Conservation (phyloP, 2,113 vertebrate species). For the Tragelaphus scriptus region DNA sequence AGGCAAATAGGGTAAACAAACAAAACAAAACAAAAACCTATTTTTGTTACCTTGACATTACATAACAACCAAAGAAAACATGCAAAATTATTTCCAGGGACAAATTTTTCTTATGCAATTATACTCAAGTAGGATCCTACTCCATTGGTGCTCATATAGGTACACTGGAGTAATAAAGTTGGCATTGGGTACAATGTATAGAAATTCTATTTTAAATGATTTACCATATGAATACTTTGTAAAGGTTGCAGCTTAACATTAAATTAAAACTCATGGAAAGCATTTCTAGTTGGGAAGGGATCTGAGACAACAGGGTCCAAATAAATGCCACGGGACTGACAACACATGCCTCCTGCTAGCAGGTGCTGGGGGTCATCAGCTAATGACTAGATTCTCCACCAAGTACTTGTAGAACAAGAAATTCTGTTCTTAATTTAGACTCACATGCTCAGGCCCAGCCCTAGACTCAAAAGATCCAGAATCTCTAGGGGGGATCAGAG, state of each 20-base stretch:
- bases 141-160: not conserved
- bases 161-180: not conserved
- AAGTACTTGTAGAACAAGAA: conserved; percentile 53
- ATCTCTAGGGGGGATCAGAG: not conserved
- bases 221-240: conserved; percentile 52
- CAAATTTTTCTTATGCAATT: conserved; percentile 24
- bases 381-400: conserved; percentile 51
- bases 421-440: conserved; percentile 72
- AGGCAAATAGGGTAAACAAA: not conserved
- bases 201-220: conserved; percentile 66
- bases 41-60: conserved; percentile 3
- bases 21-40: not conserved
- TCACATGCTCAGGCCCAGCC: conserved; percentile 47
- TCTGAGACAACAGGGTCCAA: conserved; percentile 66
- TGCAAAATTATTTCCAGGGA: not conserved
- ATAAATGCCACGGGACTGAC: conserved; percentile 30
- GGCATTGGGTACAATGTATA: conserved; percentile 50
- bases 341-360: conserved; percentile 32
- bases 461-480: conserved; percentile 11
- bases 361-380: conserved; percentile 59
- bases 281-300: conserved; percentile 70
- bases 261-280: conserved; percentile 66
- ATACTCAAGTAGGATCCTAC: not conserved
- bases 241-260: conserved; percentile 67
- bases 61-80: not conserved